Evolutionary conservation across 2,797 vertebrate species (phyloP).

Genomic region (Gymnocypris eckloni): DNA sequence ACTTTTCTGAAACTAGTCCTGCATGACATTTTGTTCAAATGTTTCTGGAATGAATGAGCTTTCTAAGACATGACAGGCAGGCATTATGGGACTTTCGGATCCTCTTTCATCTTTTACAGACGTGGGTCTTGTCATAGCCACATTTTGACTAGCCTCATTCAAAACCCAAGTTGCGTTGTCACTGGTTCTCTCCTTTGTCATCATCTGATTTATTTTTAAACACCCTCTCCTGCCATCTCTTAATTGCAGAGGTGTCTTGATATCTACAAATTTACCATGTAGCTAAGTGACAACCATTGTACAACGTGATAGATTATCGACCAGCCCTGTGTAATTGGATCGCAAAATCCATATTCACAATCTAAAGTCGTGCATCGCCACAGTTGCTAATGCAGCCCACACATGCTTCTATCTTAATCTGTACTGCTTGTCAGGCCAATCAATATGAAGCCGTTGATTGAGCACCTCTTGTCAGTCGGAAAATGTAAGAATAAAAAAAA

Average conservation of each 20-base stretch:
- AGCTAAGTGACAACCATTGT: conserved; percentile 53
- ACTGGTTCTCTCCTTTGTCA: conserved; percentile 12
- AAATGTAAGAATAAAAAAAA: conserved; percentile 54
- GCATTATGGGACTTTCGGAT: conserved; percentile 26
- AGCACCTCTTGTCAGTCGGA: conserved; percentile 59
- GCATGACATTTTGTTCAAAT: conserved; percentile 43
- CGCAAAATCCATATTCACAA: conserved; percentile 53
- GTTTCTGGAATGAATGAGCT: conserved; percentile 41
- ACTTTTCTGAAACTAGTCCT: conserved; percentile 29
- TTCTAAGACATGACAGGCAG: conserved; percentile 24
- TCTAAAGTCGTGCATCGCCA: conserved; percentile 41
- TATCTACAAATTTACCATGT: conserved; percentile 44
- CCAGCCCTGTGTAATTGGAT: conserved; percentile 52
- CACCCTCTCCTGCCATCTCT: conserved; percentile 22
- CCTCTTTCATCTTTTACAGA: conserved; percentile 39
- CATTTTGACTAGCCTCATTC: conserved; percentile 25
- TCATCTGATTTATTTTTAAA: conserved; percentile 50
- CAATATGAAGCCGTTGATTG: conserved; percentile 63
- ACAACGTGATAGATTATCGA: conserved; percentile 52
- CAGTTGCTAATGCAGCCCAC: conserved; percentile 52
- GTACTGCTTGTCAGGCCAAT: conserved; percentile 43
- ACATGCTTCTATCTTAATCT: conserved; percentile 70
- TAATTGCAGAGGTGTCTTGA: conserved; percentile 50
- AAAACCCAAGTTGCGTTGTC: background rate
- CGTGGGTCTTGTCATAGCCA: conserved; percentile 9